A percentile compares a stretch with the other conserved stretches of the same genome.
Conservation (phyloP, 2,113 vertebrate genomes). For the Brachyistius frenatus region DNA sequence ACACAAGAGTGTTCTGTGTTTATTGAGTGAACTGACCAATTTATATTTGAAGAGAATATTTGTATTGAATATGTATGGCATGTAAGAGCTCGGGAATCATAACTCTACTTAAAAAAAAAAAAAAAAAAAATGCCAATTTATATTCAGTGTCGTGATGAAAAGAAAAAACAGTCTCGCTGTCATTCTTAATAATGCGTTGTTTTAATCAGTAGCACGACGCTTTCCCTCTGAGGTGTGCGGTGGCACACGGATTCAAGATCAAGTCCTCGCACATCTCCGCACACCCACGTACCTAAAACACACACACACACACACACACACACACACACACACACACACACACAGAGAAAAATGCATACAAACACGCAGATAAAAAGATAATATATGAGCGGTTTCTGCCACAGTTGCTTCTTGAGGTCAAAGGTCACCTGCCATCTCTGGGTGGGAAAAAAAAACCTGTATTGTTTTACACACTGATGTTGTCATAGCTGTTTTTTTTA, state of each 20-base stretch:
- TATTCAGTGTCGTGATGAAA: neutral
- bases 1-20: conserved; percentile 29
- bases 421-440: conserved; percentile 63
- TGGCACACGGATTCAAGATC: conserved; percentile 19
- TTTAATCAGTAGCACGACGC: conserved; percentile 40
- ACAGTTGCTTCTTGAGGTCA: conserved; percentile 80
- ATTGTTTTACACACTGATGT: conserved; percentile 70
- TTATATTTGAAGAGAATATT: conserved; percentile 28
- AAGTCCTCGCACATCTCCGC: neutral
- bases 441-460: conserved; percentile 41
- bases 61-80: conserved; percentile 29
- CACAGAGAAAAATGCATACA: neutral
- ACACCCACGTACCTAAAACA: too few relatives aligned
- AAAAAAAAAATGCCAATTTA: conserved; percentile 6
- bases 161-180: conserved; percentile 10
- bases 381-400: conserved; percentile 82
- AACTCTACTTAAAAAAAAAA: conserved; percentile 11
- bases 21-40: conserved; percentile 53
- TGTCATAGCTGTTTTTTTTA: conserved; percentile 57
- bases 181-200: conserved; percentile 31
- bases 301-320: neutral
- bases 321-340: neutral
- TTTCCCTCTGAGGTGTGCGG: conserved; percentile 18
- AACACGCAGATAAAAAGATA: conserved; percentile 73
- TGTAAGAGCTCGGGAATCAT: conserved; percentile 2